A percentile compares a stretch with the other conserved stretches of the same genome.
These are phyloP conservation scores for Muscina levida DNA, from an alignment of 2,888 invertebrate genomes.

Conservation along the genomic window DNA sequence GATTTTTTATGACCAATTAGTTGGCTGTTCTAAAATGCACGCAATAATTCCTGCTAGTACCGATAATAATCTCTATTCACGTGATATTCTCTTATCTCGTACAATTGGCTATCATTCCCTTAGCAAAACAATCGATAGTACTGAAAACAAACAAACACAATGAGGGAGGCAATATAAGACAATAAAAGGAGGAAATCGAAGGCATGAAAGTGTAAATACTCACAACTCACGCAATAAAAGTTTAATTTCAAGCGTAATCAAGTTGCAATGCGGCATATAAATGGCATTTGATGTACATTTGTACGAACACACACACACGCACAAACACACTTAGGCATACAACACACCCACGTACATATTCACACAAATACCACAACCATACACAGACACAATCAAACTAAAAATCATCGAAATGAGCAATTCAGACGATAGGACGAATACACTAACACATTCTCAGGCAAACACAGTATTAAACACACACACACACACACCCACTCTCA, in stretches of 20 bases:
- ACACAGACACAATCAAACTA: conserved; percentile 18
- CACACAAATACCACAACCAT: conserved; percentile 24
- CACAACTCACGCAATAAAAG: conserved; percentile 66
- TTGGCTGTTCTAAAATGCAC: no score
- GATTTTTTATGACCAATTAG: no score
- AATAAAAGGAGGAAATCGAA: conserved; percentile 26
- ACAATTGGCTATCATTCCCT: conserved; percentile 12
- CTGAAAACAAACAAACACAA: conserved; percentile 1
- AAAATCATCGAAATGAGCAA: neutral
- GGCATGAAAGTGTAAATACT: conserved; percentile 65
- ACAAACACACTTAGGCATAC: neutral
- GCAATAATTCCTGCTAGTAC: no score
- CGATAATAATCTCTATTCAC: no score
- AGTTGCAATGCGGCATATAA: conserved; percentile 66
- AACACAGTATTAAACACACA: conserved; percentile 24
- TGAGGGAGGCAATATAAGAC: conserved; percentile 17
- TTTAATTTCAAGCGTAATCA: conserved; percentile 68
- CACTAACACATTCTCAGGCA: conserved; percentile 23
- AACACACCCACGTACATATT: conserved; percentile 1
- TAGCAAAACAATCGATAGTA: conserved; percentile 13
- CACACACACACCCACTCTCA: conserved; percentile 10
- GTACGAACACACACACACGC: neutral
- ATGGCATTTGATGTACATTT: conserved; percentile 45
- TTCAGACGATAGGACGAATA: conserved; percentile 9
- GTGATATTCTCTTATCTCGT: no score